These are phyloP conservation scores for Thinocorus orbignyianus DNA, from an alignment of 2,113 vertebrate species.

Conservation along the genomic window DNA sequence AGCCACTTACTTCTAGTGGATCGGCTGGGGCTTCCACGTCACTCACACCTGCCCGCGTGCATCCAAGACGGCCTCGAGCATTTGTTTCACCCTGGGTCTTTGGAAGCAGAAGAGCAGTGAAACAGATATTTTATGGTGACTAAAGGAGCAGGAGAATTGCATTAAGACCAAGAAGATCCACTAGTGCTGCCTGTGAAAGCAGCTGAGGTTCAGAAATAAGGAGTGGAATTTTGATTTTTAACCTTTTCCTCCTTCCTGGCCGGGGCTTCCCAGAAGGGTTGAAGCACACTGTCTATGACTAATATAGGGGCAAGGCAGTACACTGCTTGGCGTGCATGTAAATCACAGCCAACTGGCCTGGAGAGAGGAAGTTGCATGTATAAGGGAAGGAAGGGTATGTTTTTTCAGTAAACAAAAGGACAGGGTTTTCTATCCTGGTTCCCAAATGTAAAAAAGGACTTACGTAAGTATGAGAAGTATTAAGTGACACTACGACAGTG, in stretches of 20 bases:
- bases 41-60: background rate
- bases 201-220: background rate
- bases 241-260: constrained; percentile 57
- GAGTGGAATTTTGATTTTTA: constrained; percentile 55
- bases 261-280: constrained; percentile 74
- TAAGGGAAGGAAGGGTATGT: background rate
- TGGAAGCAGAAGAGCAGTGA: background rate
- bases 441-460: background rate
- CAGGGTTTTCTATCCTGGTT: background rate
- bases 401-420: constrained; percentile 23
- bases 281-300: constrained; percentile 65
- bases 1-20: constrained; percentile 60
- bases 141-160: background rate
- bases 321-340: constrained; percentile 21
- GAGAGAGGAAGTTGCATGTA: constrained; percentile 55
- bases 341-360: constrained; percentile 7
- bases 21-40: constrained; percentile 1
- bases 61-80: background rate
- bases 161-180: background rate
- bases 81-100: constrained; percentile 35
- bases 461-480: background rate
- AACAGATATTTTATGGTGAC: background rate
- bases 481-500: background rate
- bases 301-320: constrained; percentile 1
- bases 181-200: background rate